phyloP scores from a whole-genome alignment of 2,113 vertebrate genomes.

The Pseudorectes ferrugineus region DNA sequence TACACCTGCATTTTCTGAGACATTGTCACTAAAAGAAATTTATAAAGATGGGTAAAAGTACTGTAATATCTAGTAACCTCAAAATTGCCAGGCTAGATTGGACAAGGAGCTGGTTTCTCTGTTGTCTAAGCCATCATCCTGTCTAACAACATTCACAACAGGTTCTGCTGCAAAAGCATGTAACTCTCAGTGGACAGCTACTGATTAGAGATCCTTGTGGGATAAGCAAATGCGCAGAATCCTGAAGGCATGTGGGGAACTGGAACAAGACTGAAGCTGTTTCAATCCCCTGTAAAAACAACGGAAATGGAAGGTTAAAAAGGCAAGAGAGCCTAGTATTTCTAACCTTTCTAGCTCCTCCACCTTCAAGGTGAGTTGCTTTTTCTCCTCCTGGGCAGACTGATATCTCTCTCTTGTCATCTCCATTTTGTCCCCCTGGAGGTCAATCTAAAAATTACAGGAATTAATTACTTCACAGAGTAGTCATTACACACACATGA shows the following conservation, averaged over 20 bases:
- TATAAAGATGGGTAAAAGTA: not conserved
- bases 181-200: not conserved
- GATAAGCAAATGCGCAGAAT: not conserved
- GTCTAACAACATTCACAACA: not conserved
- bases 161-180: not conserved
- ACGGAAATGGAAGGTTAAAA: not conserved
- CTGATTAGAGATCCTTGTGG: not conserved
- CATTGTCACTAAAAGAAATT: not conserved
- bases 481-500: not conserved
- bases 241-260: not conserved
- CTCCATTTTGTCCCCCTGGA: conserved; percentile 86
- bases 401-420: conserved; percentile 84
- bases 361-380: conserved; percentile 82
- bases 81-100: not conserved
- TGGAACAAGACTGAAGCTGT: not conserved
- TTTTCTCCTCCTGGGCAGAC: conserved; percentile 86
- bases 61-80: not conserved
- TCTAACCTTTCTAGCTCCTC: conserved; percentile 87
- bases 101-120: not conserved
- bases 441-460: conserved; percentile 84
- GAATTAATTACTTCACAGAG: conserved; percentile 47
- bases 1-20: not conserved
- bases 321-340: not conserved
- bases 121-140: not conserved
- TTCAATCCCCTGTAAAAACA: conserved; percentile 3